phyloP scores from a whole-genome alignment of 2,113 vertebrate genomes.

The Ammodytes marinus region DNA sequence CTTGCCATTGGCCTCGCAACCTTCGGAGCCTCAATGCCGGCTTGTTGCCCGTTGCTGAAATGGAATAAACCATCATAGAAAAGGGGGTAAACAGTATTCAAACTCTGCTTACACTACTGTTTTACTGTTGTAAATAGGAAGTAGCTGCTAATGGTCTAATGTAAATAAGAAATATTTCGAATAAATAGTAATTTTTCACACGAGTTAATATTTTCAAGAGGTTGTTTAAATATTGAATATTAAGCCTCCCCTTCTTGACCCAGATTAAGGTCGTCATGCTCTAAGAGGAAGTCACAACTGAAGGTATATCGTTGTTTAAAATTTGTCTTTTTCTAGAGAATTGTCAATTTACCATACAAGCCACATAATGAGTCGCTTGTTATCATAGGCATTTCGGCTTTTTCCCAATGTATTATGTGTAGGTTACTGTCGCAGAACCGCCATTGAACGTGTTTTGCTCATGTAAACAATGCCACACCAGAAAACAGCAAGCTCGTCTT shows the following conservation, averaged over 20 bases:
- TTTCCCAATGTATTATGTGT: background rate
- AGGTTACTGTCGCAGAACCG: background rate
- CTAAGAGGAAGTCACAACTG: constrained; percentile 16
- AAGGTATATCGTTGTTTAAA: constrained; percentile 31
- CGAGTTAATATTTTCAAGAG: background rate
- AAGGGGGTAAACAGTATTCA: rapidly evolving
- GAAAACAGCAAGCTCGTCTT: background rate
- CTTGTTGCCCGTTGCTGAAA: background rate
- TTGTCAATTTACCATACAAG: background rate
- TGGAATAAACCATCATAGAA: constrained; percentile 60
- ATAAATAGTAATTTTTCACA: background rate
- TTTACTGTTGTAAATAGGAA: rapidly evolving
- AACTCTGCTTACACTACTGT: background rate
- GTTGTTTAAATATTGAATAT: background rate
- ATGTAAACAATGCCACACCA: constrained; percentile 63
- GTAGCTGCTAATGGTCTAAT: rapidly evolving
- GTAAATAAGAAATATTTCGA: rapidly evolving
- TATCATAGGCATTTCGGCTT: background rate
- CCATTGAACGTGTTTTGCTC: constrained; percentile 20
- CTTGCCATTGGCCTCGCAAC: rapidly evolving
- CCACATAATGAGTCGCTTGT: background rate
- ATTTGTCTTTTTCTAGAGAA: background rate
- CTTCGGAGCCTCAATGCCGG: constrained; percentile 60
- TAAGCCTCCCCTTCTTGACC: background rate
- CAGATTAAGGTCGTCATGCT: background rate